Base-by-base conservation (phyloP, 35 echinoderm and acorn worm species). In the Amphiura filiformis region DNA sequence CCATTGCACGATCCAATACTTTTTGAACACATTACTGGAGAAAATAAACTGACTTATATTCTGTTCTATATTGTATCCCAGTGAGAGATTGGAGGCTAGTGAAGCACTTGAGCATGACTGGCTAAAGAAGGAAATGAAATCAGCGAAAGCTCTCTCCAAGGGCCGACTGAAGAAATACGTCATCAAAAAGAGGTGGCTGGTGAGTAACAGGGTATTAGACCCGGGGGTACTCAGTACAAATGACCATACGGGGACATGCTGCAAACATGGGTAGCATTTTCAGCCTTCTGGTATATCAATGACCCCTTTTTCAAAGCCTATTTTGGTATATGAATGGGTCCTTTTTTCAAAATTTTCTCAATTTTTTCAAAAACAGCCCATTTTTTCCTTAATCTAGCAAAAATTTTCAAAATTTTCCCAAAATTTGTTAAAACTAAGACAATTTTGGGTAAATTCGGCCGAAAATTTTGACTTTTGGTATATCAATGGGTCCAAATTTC, bases 111-210 rank as follows among this genome's bases (percentile, higher is more conserved):
- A 94, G 70, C 81, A 94, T 80, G 96, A 98, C 35, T 98, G 96
- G 96, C 80, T 98, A 56, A 98, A 91, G 82, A 98, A 98, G 49
- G 92, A 94, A 78, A 75, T 88, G 30, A 87, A 91, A 83, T 79
- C 82, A 34, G 88, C 92, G 40, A 36, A 75, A 82, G 87, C 91
- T 80, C 47, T 98, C 64, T 91, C 93, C 56, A 98, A 98, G 84
- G 96, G 89, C 76, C 93, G 90, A 75, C 41, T 98, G 80, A 98
- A 89, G 86, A 98, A 94, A 94, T 98, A 94, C 40, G 89, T 98
- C 82, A 94, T 94, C 82, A 98, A 93, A 86, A 94, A 93, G 86
- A 91, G 86, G 79, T 98, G 96, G 96, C 96, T 92, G 96, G 96
- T 98, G 37, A 75, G 94, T 91, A 35, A 32, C 38, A 18, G 14